phyloP scores from a whole-genome alignment of 1,140 invertebrate genomes.

The Piezodorus guildinii region DNA sequence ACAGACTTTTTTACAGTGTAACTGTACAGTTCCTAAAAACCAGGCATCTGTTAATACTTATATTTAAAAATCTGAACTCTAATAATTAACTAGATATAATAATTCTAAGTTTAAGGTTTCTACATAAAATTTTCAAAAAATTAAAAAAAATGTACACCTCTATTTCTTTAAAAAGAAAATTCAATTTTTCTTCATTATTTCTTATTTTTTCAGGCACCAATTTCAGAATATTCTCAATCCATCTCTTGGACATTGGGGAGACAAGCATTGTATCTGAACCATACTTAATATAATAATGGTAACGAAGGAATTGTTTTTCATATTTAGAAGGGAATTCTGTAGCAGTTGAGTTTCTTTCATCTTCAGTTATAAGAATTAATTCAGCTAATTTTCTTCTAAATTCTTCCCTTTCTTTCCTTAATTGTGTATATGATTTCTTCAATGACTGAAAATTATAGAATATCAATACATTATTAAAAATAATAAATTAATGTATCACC shows the following conservation, averaged over 20 bases:
- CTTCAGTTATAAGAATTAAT: conserved; percentile 40
- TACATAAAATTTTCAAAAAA: no score
- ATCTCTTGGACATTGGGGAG: conserved; percentile 51
- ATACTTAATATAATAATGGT: conserved; percentile 82
- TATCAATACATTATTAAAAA: no score
- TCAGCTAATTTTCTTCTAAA: conserved; percentile 68
- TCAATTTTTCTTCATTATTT: conserved; percentile 38
- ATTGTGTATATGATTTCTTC: conserved; percentile 40
- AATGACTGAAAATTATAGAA: conserved; percentile 9
- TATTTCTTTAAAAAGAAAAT: conserved; percentile 39
- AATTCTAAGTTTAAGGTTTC: no score
- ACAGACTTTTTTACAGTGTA: conserved; percentile 76
- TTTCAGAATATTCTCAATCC: conserved; percentile 42
- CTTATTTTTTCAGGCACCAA: conserved; percentile 36
- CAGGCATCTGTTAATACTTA: no score
- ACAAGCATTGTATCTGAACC: conserved; percentile 79
- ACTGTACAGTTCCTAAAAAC: no score
- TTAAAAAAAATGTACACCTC: conserved; percentile 40
- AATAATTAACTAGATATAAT: no score
- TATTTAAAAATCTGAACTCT: no score
- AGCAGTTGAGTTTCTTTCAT: conserved; percentile 35
- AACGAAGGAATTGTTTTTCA: conserved; percentile 60
- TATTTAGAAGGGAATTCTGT: conserved; percentile 40
- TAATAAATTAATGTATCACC: no score
- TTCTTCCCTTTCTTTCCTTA: conserved; percentile 63